These are phyloP conservation scores for Idaea straminata DNA, from an alignment of 2,888 invertebrate genomes.

Conservation along the genomic window DNA sequence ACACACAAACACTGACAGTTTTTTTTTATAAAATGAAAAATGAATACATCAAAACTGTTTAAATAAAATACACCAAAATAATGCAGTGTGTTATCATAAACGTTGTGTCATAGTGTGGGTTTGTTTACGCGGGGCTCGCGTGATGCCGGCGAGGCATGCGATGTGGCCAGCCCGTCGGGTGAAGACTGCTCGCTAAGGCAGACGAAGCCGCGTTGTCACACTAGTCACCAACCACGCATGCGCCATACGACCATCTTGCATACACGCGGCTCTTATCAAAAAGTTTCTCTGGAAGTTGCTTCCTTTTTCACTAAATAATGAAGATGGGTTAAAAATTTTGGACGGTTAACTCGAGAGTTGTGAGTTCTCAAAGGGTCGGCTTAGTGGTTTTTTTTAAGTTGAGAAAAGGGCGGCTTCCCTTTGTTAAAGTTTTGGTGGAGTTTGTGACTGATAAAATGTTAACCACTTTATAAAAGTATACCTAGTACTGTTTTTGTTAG, in stretches of 20 bases:
- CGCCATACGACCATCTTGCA: constrained; percentile 25
- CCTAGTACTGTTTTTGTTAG: not conserved
- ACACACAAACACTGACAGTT: constrained; percentile 24
- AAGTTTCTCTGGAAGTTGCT: constrained; percentile 5
- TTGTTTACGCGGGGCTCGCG: constrained; percentile 61
- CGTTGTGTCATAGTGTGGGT: constrained; percentile 33
- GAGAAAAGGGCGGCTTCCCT: not conserved
- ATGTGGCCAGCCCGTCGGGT: constrained; percentile 44
- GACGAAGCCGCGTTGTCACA: constrained; percentile 43
- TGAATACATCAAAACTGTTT: constrained; percentile 65
- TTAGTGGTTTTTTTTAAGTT: not conserved
- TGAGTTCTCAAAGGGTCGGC: not conserved
- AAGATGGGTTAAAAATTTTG: not conserved
- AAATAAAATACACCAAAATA: constrained; percentile 59
- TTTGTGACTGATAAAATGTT: not conserved
- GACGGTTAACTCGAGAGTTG: not conserved
- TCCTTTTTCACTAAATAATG: not conserved
- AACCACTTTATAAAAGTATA: not conserved
- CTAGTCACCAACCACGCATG: constrained; percentile 33
- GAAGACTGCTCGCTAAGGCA: constrained; percentile 39
- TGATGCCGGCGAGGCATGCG: constrained; percentile 49
- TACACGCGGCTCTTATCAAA: constrained; percentile 22
- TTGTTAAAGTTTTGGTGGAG: not conserved
- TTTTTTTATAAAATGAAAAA: constrained; percentile 44
- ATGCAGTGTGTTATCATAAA: constrained; percentile 35